Evolutionary conservation across 1,140 invertebrate species (phyloP).

Genomic region (Dreissena polymorpha): DNA sequence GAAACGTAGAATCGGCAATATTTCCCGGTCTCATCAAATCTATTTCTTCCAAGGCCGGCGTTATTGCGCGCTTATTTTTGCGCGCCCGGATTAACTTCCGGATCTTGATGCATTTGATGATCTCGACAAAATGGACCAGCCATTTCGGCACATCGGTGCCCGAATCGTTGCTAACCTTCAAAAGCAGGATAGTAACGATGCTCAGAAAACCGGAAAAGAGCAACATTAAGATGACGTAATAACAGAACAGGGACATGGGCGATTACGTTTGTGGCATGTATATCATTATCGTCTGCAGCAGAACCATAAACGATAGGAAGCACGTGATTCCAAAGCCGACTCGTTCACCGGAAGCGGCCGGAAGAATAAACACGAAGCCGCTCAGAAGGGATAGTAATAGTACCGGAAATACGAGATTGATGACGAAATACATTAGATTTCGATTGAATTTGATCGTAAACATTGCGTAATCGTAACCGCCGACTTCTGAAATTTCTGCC

Average conservation of each 20-base stretch:
- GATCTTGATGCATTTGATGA: constrained; percentile 48
- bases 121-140: constrained; percentile 22
- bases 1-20: background rate
- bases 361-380: constrained; percentile 44
- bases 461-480: constrained; percentile 28
- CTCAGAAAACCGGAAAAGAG: constrained; percentile 28
- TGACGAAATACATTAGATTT: constrained; percentile 27
- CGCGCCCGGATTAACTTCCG: no score
- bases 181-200: constrained; percentile 10
- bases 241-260: constrained; percentile 49
- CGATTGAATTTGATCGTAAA: constrained; percentile 42
- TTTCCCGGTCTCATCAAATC: background rate
- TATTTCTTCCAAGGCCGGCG: background rate
- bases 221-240: constrained; percentile 54
- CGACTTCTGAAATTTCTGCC: background rate
- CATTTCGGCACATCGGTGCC: constrained; percentile 18
- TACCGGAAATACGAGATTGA: constrained; percentile 43
- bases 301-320: constrained; percentile 46
- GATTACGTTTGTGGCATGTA: constrained; percentile 44
- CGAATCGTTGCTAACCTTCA: constrained; percentile 29
- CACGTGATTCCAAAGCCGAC: constrained; percentile 49
- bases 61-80: background rate
- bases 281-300: constrained; percentile 46
- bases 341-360: constrained; percentile 45
- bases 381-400: constrained; percentile 31